Percentiles rank a stretch among this genome's conserved stretches.
Conservation (phyloP, 2,113 vertebrate species). For the Prunella himalayana region DNA sequence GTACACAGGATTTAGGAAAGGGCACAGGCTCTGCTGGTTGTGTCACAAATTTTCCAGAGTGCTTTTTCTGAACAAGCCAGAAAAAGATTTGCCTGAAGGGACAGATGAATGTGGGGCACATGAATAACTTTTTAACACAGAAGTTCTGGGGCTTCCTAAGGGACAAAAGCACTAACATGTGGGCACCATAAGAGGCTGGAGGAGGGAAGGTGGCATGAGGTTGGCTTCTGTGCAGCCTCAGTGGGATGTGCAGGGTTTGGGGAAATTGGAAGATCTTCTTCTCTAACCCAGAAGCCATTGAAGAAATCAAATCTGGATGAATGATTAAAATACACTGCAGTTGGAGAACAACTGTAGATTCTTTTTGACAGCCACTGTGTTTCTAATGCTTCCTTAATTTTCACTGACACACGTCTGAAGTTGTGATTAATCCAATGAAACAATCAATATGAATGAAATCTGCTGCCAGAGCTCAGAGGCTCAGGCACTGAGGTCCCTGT, state of each 20-base stretch:
- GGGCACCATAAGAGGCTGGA: not conserved
- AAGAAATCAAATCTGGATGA: too few species aligned
- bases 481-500: not conserved
- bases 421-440: too few species aligned
- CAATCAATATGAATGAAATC: not conserved
- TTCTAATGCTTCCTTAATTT: too few species aligned
- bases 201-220: not conserved
- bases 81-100: not conserved
- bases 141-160: not conserved
- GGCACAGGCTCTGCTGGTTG: not conserved
- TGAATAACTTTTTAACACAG: not conserved
- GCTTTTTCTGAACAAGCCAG: not conserved
- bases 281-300: too few species aligned
- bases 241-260: not conserved
- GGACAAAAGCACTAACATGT: not conserved
- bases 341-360: too few species aligned
- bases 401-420: too few species aligned
- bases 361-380: too few species aligned
- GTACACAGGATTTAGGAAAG: not conserved
- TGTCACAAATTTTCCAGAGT: not conserved
- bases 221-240: not conserved
- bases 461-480: not conserved
- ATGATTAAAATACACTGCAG: too few species aligned
- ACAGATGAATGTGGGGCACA: not conserved
- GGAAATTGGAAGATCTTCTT: not conserved